Evolutionary conservation across 2,113 vertebrate species (phyloP).

Genomic region (Cyanoderma ruficeps): DNA sequence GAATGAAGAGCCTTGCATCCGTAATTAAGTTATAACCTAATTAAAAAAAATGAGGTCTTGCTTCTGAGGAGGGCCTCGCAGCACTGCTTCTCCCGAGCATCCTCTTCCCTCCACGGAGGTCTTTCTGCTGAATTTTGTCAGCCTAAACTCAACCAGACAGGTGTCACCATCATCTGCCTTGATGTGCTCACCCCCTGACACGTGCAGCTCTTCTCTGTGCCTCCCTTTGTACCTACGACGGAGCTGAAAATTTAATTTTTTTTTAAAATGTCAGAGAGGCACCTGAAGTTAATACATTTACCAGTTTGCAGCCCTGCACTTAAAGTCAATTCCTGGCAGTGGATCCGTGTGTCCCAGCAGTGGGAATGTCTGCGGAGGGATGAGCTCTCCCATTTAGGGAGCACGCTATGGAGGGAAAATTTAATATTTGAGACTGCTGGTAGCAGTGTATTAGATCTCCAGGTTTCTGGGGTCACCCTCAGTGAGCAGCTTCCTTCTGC

Average conservation of each 20-base stretch:
- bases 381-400: neutral
- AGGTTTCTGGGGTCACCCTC: neutral
- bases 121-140: conserved; percentile 77
- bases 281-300: conserved; percentile 45
- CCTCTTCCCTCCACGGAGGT: conserved; percentile 68
- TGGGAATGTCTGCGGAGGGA: neutral
- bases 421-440: neutral
- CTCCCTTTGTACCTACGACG: neutral
- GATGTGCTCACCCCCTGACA: conserved; percentile 44
- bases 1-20: neutral
- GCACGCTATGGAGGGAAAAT: neutral
- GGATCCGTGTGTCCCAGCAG: neutral
- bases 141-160: conserved; percentile 82
- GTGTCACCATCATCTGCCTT: conserved; percentile 65
- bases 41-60: conserved; percentile 41
- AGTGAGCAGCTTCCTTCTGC: neutral
- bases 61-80: neutral
- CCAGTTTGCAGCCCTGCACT: neutral
- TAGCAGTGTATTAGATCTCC: neutral
- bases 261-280: neutral
- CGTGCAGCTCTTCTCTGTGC: conserved; percentile 19
- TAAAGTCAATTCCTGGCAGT: neutral
- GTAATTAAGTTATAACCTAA: conserved; percentile 51
- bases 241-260: conserved; percentile 30
- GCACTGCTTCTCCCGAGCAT: neutral